phyloP scores from a whole-genome alignment of 2,888 invertebrate genomes.

The Volucella inflata region DNA sequence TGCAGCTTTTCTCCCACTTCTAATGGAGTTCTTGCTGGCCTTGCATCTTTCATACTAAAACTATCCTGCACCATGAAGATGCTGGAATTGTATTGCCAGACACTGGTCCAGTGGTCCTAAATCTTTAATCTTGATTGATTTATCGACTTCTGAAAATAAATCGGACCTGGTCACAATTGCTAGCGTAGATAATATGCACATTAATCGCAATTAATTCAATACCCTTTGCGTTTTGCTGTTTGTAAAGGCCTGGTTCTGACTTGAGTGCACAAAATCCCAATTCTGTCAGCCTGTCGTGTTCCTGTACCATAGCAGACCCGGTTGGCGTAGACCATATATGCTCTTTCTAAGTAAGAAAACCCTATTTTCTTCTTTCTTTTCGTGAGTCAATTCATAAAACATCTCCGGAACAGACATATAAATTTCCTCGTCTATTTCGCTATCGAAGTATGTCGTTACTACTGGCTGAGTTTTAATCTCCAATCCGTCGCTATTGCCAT shows the following conservation, averaged over 20 bases:
- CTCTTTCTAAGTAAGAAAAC: too few species aligned
- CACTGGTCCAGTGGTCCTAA: background rate
- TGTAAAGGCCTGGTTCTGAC: background rate
- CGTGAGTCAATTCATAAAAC: too few species aligned
- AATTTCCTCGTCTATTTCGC: too few species aligned
- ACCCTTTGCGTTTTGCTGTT: background rate
- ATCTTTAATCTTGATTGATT: background rate
- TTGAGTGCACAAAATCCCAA: background rate
- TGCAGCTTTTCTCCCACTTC: background rate
- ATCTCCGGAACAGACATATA: too few species aligned
- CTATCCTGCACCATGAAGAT: background rate
- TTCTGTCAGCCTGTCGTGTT: background rate
- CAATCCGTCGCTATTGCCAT: too few species aligned
- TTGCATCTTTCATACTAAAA: background rate
- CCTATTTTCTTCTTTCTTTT: too few species aligned
- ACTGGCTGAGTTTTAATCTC: too few species aligned
- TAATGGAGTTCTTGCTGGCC: background rate
- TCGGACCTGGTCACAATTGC: conserved; percentile 1
- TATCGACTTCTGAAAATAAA: background rate
- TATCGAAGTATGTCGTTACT: too few species aligned
- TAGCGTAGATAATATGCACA: background rate
- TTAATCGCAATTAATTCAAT: background rate
- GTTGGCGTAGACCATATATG: too few species aligned
- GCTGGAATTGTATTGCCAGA: background rate
- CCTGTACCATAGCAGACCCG: too few species aligned